Evolutionary conservation across 2,113 vertebrate species (phyloP), one percentile per base, ranked within the genome.

Genomic region (Laticauda colubrina): DNA sequence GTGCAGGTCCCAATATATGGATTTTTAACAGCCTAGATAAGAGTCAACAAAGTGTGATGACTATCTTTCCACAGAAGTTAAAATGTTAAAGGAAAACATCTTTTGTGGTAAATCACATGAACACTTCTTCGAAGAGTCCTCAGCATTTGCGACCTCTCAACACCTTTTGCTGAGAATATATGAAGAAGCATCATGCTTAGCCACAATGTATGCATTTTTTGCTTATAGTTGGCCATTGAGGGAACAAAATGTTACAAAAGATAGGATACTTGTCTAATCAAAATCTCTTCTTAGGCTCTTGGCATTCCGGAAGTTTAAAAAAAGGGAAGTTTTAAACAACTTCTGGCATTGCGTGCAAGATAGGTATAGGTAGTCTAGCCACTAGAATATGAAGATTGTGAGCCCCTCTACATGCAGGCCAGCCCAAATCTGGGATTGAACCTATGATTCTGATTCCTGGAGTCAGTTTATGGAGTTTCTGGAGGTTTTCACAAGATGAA

Each of bases 21-120:
- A 88, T 92, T 94, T 93, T 95, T 34, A 91, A 87, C 90, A 55
- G 87, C 4, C 55, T 26, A 81, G 89, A 1, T 85, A 93, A 95
- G 91, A 95, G n/a, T 20, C 26, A 29, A 89, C n/a, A 81, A 85
- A 56, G 64, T 29, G 39, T 26, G 55, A 85, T 9, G 85, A 89
- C 57, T 14, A 64, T 90, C 91, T 91, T 91, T 57, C 12, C 1
- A 43, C 48, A 85, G 57, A 90, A 94, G 92, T 55, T 0, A 89
- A 93, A 93, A 90, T 51, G 55, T 89, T 4, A 51, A 86, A 88
- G 0, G 56, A 85, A 91, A 90, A 94, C 34, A 0, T 0, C 4
- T 29, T 64, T 89, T 93, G 91, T 54, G 34, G 86, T 0, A 81
- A 0, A 69, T 92, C 59, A 91, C 39, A 29, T 10, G 4, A 24